These are phyloP conservation scores for Muntiacus muntjak DNA, from an alignment of 2,113 vertebrate species.

Conservation along the genomic window DNA sequence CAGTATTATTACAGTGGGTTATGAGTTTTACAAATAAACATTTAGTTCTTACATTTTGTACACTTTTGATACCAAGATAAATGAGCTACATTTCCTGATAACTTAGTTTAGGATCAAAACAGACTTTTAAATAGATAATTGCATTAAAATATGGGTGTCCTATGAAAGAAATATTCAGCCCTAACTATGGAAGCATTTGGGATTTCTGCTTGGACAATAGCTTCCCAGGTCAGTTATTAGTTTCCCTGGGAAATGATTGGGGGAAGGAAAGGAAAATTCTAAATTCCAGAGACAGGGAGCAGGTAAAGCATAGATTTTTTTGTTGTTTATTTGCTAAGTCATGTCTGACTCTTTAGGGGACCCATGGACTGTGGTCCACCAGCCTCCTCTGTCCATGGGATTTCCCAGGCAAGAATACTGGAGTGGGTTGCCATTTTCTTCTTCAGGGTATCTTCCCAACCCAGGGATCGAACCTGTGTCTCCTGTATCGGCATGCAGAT, in stretches of 20 bases:
- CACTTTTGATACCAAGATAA: neutral
- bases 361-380: neutral
- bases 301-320: neutral
- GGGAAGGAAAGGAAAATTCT: neutral
- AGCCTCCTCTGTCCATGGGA: neutral
- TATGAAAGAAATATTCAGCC: neutral
- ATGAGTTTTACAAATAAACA: neutral
- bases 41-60: neutral
- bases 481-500: neutral
- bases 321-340: neutral
- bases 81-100: neutral
- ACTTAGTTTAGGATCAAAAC: neutral
- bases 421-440: neutral
- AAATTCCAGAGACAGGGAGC: neutral
- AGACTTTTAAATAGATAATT: neutral
- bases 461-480: neutral
- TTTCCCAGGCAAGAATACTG: neutral
- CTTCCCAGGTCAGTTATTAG: neutral
- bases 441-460: neutral
- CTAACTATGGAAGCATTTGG: neutral
- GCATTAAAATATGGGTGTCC: neutral
- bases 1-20: neutral
- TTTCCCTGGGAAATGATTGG: neutral
- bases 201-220: neutral
- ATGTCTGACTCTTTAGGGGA: neutral